phyloP scores from a whole-genome alignment of 2,888 invertebrate genomes.

The Diaprepes abbreviatus region DNA sequence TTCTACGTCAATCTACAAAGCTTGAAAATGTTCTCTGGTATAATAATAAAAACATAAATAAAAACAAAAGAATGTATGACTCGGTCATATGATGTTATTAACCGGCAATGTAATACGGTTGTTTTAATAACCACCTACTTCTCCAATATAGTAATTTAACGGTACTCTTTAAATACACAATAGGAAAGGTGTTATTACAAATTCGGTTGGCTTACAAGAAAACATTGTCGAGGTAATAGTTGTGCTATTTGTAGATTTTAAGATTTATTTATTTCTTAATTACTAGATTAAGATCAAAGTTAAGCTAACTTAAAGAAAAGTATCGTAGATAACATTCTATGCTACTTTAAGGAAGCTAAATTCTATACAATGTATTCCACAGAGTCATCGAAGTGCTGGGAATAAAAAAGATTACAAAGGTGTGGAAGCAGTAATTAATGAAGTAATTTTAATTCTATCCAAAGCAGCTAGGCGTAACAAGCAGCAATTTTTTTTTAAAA shows the following conservation, averaged over 20 bases:
- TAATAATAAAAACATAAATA: not conserved
- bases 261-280: not conserved
- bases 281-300: not conserved
- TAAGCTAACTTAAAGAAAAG: too few relatives aligned
- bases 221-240: not conserved
- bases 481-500: too few relatives aligned
- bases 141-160: slow-evolving; percentile 28
- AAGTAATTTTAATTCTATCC: too few relatives aligned
- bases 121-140: slow-evolving; percentile 39
- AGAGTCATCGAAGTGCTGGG: too few relatives aligned
- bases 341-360: too few relatives aligned
- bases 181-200: slow-evolving; percentile 27
- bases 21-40: too few relatives aligned
- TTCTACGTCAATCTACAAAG: too few relatives aligned
- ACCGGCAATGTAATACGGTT: slow-evolving; percentile 29
- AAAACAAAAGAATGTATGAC: not conserved
- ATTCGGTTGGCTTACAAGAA: slow-evolving; percentile 12
- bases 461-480: too few relatives aligned
- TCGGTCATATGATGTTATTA: slow-evolving; percentile 28
- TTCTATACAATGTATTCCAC: too few relatives aligned
- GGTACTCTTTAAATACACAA: slow-evolving; percentile 24
- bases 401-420: too few relatives aligned
- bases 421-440: too few relatives aligned
- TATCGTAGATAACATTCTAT: too few relatives aligned
- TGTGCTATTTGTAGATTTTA: not conserved